phyloP scores from a whole-genome alignment of 2,888 invertebrate genomes.

The Athalia cordata region DNA sequence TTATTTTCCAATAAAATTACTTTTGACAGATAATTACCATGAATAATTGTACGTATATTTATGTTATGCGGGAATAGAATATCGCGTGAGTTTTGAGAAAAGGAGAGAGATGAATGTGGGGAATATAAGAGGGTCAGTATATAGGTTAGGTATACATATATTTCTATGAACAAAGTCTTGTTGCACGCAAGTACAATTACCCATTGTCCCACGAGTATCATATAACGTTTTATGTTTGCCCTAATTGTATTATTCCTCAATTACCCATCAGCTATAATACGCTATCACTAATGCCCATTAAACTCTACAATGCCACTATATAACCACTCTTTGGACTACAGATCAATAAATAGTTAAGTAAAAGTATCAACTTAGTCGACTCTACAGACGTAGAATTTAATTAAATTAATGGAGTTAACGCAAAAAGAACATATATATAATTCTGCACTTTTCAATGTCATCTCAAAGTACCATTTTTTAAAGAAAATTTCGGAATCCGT shows the following conservation, averaged over 20 bases:
- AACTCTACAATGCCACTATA: neutral
- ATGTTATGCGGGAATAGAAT: neutral
- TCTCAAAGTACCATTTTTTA: too few relatives aligned
- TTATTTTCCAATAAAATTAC: neutral
- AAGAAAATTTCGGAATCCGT: too few relatives aligned
- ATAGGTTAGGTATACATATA: neutral
- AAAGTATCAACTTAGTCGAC: slow-evolving; percentile 1
- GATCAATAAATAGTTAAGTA: slow-evolving; percentile 19
- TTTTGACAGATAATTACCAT: too few relatives aligned
- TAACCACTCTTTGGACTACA: neutral
- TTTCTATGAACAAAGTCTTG: neutral
- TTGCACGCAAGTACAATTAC: slow-evolving; percentile 42
- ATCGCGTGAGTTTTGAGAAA: slow-evolving; percentile 7
- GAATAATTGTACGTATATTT: too few relatives aligned
- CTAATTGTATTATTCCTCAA: slow-evolving; percentile 41
- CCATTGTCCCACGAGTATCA: slow-evolving; percentile 27
- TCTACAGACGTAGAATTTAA: too few relatives aligned
- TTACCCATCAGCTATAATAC: neutral
- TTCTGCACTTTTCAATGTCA: too few relatives aligned
- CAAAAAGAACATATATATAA: too few relatives aligned
- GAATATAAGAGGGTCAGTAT: slow-evolving; percentile 11
- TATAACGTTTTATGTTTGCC: slow-evolving; percentile 16
- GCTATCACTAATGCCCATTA: slow-evolving; percentile 25
- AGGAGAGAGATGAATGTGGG: neutral
- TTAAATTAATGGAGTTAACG: too few relatives aligned